These are phyloP conservation scores for Zaprionus kolodkinae DNA, from an alignment of 1,140 invertebrate species.

Conservation along the genomic window DNA sequence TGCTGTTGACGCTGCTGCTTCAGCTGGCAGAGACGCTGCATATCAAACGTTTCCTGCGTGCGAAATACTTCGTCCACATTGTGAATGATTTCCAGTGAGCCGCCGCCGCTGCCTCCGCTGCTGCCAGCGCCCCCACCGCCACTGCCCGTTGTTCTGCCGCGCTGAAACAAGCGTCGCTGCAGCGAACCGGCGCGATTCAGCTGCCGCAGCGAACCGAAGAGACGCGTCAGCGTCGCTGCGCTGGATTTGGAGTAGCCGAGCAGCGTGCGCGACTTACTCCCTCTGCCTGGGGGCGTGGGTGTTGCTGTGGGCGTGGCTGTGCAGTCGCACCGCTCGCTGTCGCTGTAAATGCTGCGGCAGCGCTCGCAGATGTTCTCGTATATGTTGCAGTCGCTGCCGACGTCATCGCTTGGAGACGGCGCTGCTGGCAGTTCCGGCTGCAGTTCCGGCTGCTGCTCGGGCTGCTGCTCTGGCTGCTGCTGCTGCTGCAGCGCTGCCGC, in stretches of 20 bases:
- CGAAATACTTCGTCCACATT: slow-evolving; percentile 79
- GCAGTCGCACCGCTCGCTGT: slow-evolving; percentile 59
- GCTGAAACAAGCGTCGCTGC: slow-evolving; percentile 50
- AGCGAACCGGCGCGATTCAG: slow-evolving; percentile 66
- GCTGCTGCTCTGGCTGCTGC: not conserved
- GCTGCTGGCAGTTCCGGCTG: not conserved
- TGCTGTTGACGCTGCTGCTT: slow-evolving; percentile 50
- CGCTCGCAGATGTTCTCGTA: slow-evolving; percentile 79
- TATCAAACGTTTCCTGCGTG: slow-evolving; percentile 77
- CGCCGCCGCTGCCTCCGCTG: slow-evolving; percentile 14
- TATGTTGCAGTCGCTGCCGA: slow-evolving; percentile 54
- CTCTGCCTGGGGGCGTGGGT: slow-evolving; percentile 20
- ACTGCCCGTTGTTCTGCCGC: slow-evolving; percentile 10
- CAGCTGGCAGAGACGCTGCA: slow-evolving; percentile 73
- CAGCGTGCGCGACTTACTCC: slow-evolving; percentile 60
- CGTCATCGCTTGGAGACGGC: not conserved
- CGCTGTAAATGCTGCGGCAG: slow-evolving; percentile 69
- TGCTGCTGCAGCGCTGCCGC: slow-evolving; percentile 35
- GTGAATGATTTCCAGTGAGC: slow-evolving; percentile 76
- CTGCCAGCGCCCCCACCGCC: slow-evolving; percentile 3
- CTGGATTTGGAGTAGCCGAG: slow-evolving; percentile 64
- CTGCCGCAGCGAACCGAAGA: slow-evolving; percentile 74
- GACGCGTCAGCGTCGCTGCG: slow-evolving; percentile 61
- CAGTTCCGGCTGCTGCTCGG: not conserved
- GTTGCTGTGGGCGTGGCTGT: not conserved